phyloP scores from a whole-genome alignment of 2,797 vertebrate species.

The Presbytis comata region DNA sequence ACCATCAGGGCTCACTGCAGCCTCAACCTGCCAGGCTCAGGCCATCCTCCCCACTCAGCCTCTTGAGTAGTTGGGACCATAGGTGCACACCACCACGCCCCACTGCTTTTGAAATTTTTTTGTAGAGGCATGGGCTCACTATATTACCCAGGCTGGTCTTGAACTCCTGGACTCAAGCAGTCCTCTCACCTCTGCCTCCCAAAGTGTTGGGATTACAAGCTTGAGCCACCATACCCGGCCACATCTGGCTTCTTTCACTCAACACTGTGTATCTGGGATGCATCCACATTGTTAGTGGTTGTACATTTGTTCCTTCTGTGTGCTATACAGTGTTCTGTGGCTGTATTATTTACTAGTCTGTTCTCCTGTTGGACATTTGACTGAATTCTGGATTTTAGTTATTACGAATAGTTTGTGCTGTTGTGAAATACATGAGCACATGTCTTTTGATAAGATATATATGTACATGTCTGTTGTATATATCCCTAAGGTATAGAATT shows the following conservation, averaged over 20 bases:
- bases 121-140: background rate
- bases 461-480: background rate
- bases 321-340: rapidly evolving
- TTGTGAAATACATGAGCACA: background rate
- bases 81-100: background rate
- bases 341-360: background rate
- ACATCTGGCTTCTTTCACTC: background rate
- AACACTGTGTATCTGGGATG: background rate
- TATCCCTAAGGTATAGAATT: background rate
- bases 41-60: too few species aligned
- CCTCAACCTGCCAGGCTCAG: too few species aligned
- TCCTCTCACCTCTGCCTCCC: background rate
- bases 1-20: background rate
- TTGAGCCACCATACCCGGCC: background rate
- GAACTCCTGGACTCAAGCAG: background rate
- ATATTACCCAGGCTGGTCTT: background rate
- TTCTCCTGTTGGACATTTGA: background rate
- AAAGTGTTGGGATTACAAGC: background rate
- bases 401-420: background rate
- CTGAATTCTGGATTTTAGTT: background rate
- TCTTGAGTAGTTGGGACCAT: background rate
- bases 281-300: background rate
- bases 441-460: background rate
- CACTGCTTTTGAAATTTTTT: background rate
- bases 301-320: background rate